These are phyloP conservation scores for Zaprionus africanus DNA, from an alignment of 1,140 invertebrate species.

Conservation along the genomic window DNA sequence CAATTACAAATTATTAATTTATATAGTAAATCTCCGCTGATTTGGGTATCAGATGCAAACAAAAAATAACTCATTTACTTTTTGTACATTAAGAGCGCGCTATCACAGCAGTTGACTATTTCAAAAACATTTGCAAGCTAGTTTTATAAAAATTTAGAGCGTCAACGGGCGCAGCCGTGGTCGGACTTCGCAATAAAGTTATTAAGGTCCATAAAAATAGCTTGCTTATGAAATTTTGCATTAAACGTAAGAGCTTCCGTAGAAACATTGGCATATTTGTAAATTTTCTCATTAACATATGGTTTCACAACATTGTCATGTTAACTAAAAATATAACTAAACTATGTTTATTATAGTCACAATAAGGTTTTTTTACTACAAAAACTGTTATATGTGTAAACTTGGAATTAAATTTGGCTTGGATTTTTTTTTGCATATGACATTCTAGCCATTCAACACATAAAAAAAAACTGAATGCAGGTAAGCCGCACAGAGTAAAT, in stretches of 20 bases:
- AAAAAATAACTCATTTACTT: too few relatives aligned
- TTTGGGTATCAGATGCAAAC: too few relatives aligned
- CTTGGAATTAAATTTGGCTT: not conserved
- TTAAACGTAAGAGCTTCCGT: not conserved
- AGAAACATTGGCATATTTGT: not conserved
- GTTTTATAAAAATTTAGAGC: not conserved
- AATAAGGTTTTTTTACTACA: not conserved
- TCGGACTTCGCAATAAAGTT: not conserved
- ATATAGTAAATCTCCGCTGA: too few relatives aligned
- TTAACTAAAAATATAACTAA: not conserved
- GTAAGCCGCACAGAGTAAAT: too few relatives aligned
- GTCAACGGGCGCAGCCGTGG: not conserved
- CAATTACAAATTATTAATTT: too few relatives aligned
- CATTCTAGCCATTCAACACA: too few relatives aligned
- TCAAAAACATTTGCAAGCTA: not conserved
- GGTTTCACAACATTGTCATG: not conserved
- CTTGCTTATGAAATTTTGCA: not conserved
- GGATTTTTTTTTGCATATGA: too few relatives aligned
- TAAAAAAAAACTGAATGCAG: too few relatives aligned
- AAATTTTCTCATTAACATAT: not conserved
- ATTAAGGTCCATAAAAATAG: not conserved
- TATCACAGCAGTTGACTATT: not conserved
- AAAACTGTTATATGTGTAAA: not conserved
- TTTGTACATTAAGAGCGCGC: not conserved
- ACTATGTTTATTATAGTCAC: not conserved